Conservation (phyloP, 2,113 vertebrate genomes). For the Chroicocephalus ridibundus region DNA sequence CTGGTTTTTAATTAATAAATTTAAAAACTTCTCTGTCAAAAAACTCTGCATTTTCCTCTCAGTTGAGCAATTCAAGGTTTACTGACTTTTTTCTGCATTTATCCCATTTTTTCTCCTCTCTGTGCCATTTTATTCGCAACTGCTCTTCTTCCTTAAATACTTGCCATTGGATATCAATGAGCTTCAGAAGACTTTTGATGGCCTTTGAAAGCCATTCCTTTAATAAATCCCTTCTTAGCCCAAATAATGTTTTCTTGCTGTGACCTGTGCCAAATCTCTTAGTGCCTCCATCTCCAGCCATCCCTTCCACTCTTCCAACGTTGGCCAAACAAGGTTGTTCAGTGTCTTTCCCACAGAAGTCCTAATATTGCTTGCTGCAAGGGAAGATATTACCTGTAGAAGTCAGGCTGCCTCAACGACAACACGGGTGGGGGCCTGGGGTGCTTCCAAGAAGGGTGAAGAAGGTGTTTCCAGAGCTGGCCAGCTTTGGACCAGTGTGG, state of each 20-base stretch:
- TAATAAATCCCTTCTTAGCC: background rate
- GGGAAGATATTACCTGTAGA: background rate
- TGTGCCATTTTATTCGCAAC: background rate
- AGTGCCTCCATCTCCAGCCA: background rate
- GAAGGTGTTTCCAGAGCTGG: background rate
- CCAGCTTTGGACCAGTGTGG: background rate
- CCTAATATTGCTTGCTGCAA: background rate
- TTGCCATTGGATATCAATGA: background rate
- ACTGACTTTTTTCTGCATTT: background rate
- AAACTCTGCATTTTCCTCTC: background rate
- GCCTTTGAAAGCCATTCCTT: background rate
- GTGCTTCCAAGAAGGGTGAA: background rate
- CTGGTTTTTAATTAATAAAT: background rate
- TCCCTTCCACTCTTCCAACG: background rate
- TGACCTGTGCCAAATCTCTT: background rate
- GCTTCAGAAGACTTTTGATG: background rate
- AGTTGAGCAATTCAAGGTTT: background rate
- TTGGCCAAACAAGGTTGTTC: background rate
- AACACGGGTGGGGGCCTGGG: background rate
- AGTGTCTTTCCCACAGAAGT: background rate
- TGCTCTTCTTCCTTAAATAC: background rate
- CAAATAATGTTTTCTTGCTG: background rate
- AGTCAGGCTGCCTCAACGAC: background rate
- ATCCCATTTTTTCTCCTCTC: background rate
- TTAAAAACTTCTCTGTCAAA: background rate